Conservation (phyloP, 2,797 vertebrate species). For the Pseudomugil gertrudae region DNA sequence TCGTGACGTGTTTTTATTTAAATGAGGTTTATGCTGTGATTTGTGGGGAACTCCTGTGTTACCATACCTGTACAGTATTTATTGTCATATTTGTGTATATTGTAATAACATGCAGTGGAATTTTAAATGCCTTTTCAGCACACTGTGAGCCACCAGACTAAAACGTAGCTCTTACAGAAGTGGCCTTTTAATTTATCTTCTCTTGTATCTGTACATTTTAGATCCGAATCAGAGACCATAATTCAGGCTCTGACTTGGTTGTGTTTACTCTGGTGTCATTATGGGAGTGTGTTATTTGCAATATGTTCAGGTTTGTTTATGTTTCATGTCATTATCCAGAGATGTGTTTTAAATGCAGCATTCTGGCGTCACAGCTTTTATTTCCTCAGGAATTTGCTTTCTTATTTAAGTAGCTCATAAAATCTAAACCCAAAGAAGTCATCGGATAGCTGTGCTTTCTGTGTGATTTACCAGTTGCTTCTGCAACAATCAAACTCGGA, state of each 20-base stretch:
- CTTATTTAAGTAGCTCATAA: conserved; percentile 35
- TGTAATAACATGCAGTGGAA: conserved; percentile 40
- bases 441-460: conserved; percentile 5
- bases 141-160: conserved; percentile 67
- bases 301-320: conserved; percentile 5
- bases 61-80: conserved; percentile 49
- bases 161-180: conserved; percentile 39
- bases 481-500: conserved; percentile 23
- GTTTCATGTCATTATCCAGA: conserved; percentile 31
- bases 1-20: conserved; percentile 15
- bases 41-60: conserved; percentile 42
- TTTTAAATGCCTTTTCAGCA: conserved; percentile 58
- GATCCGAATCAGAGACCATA: conserved; percentile 17
- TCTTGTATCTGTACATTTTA: conserved; percentile 15
- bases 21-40: conserved; percentile 34
- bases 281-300: conserved; percentile 20
- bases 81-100: conserved; percentile 12
- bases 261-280: conserved; percentile 9
- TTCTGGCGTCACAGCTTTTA: conserved; percentile 41
- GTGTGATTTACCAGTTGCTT: not conserved
- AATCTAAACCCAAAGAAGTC: conserved; percentile 60
- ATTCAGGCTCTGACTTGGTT: conserved; percentile 28
- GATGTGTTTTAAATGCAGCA: conserved; percentile 34
- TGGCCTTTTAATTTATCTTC: conserved; percentile 48
- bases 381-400: conserved; percentile 75